Evolutionary conservation across 2,797 vertebrate species (phyloP), one percentile per base, ranked within the genome.

Genomic region (Alosa sapidissima): DNA sequence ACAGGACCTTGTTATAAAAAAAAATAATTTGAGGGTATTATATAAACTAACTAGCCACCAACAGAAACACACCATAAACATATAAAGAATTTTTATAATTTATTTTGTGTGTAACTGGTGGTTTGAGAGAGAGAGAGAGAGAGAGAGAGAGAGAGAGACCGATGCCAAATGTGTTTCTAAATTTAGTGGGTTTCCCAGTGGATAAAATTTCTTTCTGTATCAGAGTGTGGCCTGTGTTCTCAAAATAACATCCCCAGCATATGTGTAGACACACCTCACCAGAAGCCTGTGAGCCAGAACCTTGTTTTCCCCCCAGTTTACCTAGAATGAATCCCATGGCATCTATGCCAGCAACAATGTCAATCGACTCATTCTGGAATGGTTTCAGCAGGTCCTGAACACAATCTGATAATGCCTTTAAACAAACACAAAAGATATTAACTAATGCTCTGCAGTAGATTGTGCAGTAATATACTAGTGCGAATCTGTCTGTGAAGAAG

Each of bases 301-400:
- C n/a, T 24, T 62, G 5, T 45, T 81, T 49, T 24, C 9, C 65
- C 36, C n/a, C 14, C 11, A 85, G 52, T 87, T 91, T 94, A 97
- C 97, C 97, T 7, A 98, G 93, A 87, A 98, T 96, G 87, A 97
- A 98, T 86, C 97, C 97, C 97, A 97, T 97, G 86, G 97, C 96
- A 5, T 97, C 97, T 0, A 98, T 96, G 48, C 96, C 96, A 0
- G 93, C 96, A 87, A 98, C 96, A 89, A 97, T 86, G 89, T 98
- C 96, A 0, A 98, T 92, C 81, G 86, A 21, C 36, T 97, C 94
- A 0, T 90, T 90, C 60, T 89, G 88, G 91, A 98, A 98, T 52
- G 96, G 96, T 85, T 87, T 88, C 83, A 97, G 92, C 85, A 97
- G 93, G 85, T 98, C 96, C 11, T 92, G 85, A 84, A 96, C 87